Conservation (phyloP, 2,888 invertebrate species). For the Melanchra persicariae region DNA sequence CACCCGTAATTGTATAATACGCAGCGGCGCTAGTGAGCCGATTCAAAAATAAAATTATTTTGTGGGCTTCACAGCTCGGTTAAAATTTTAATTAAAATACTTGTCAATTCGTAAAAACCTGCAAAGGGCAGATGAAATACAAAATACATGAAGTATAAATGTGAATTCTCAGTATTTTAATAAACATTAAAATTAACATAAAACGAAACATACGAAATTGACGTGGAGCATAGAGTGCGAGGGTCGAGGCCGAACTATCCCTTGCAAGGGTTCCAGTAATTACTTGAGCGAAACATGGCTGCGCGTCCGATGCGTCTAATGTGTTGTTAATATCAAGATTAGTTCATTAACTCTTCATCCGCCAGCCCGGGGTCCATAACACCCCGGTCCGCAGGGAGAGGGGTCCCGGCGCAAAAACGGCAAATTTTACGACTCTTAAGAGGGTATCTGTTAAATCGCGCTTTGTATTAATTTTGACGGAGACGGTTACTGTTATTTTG, state of each 20-base stretch:
- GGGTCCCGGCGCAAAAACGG: constrained; percentile 76
- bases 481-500: constrained; percentile 81
- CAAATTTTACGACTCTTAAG: constrained; percentile 81
- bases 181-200: constrained; percentile 74
- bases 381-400: constrained; percentile 70
- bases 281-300: constrained; percentile 77
- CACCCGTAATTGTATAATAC: constrained; percentile 56
- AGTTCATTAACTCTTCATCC: constrained; percentile 90
- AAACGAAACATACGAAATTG: constrained; percentile 68
- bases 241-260: constrained; percentile 72
- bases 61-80: neutral
- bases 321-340: constrained; percentile 90
- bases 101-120: neutral
- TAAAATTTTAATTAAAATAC: constrained; percentile 17
- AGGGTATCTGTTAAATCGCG: constrained; percentile 82
- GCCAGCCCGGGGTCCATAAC: constrained; percentile 70
- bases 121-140: constrained; percentile 1
- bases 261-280: constrained; percentile 76
- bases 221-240: constrained; percentile 65
- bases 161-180: constrained; percentile 65
- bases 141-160: constrained; percentile 2
- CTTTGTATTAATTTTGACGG: constrained; percentile 87
- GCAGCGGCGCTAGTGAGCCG: constrained; percentile 29
- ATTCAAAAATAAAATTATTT: constrained; percentile 42
- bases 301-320: constrained; percentile 88